Percentiles rank a stretch among this genome's conserved stretches.
Evolutionary conservation across 2,113 vertebrate species (phyloP).

Genomic region (Rhinopithecus roxellana): DNA sequence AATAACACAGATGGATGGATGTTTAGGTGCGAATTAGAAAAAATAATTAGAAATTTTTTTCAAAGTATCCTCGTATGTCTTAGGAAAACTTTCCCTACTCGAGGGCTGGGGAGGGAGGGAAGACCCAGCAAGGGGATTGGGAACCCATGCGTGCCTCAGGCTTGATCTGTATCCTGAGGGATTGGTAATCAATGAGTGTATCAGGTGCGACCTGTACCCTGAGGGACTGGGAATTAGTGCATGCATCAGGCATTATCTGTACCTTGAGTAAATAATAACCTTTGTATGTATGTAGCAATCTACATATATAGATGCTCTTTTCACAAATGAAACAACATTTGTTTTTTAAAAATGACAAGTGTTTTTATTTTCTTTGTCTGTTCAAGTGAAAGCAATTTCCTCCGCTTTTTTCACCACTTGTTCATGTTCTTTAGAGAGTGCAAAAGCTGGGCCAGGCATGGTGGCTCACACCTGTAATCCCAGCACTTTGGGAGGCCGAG

Average conservation of each 20-base stretch:
- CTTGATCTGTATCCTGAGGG: too few species aligned
- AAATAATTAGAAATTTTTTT: conserved; percentile 8
- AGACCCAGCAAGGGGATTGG: neutral
- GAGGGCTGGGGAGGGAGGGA: too few species aligned
- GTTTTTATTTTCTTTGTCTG: neutral
- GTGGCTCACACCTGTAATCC: too few species aligned
- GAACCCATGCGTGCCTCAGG: too few species aligned
- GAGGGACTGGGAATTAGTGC: neutral
- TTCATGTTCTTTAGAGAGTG: neutral
- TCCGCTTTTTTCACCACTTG: neutral
- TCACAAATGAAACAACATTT: neutral
- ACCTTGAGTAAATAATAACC: neutral
- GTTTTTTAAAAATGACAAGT: neutral
- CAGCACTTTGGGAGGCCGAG: too few species aligned
- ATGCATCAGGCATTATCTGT: neutral
- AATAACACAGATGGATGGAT: too few species aligned
- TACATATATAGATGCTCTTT: neutral
- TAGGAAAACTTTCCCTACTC: neutral
- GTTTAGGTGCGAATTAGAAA: neutral
- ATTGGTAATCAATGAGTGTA: too few species aligned
- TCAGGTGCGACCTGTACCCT: too few species aligned
- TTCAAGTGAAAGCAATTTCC: neutral
- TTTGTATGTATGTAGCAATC: neutral
- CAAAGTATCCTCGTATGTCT: neutral
- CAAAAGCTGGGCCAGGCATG: rapidly evolving